Conservation (phyloP, 1,140 invertebrate genomes). For the Drosophila funebris region DNA sequence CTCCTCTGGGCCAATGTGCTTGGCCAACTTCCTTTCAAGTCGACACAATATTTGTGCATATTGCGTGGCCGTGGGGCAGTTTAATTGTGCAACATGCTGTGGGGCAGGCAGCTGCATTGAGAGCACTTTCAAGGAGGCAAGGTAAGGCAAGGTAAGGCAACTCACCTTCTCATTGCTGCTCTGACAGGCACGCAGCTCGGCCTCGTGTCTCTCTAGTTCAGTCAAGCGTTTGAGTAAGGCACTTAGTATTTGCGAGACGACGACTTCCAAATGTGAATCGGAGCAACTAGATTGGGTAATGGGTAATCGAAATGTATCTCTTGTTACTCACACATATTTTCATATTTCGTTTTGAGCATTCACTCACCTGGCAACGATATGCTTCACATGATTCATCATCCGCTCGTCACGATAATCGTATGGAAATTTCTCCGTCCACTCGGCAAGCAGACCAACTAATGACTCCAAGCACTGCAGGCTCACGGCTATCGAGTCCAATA, state of each 20-base stretch:
- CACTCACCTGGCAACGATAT: slow-evolving; percentile 83
- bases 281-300: slow-evolving; percentile 67
- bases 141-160: too few species aligned
- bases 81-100: slow-evolving; percentile 36
- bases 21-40: slow-evolving; percentile 81
- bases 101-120: background rate
- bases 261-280: slow-evolving; percentile 77
- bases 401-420: slow-evolving; percentile 87
- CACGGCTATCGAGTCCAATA: slow-evolving; percentile 76
- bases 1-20: slow-evolving; percentile 83
- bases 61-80: slow-evolving; percentile 76
- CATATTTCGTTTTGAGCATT: background rate
- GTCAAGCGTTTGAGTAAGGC: slow-evolving; percentile 84
- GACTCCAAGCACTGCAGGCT: slow-evolving; percentile 70
- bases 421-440: slow-evolving; percentile 86
- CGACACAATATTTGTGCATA: slow-evolving; percentile 82
- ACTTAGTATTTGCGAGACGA: slow-evolving; percentile 83
- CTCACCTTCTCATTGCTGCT: slow-evolving; percentile 71
- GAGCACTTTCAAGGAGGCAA: too few species aligned
- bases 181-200: slow-evolving; percentile 81
- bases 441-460: slow-evolving; percentile 76
- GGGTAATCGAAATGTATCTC: background rate
- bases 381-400: slow-evolving; percentile 86
- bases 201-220: slow-evolving; percentile 83
- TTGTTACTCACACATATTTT: too few species aligned